phyloP scores from a whole-genome alignment of 2,113 vertebrate genomes.

The Dicrurus megarhynchus region DNA sequence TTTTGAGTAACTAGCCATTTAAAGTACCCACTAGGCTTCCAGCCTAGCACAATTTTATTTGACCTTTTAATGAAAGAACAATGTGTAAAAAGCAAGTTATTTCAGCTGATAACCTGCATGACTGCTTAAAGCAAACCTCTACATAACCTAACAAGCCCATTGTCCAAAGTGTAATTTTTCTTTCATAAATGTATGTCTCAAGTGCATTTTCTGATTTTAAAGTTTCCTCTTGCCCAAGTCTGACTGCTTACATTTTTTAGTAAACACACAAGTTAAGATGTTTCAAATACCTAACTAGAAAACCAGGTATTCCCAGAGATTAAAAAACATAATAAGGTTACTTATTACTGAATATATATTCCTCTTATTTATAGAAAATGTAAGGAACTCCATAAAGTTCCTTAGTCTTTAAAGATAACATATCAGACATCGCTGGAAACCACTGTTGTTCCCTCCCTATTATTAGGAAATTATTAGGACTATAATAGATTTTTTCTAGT shows the following conservation, averaged over 20 bases:
- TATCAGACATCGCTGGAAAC: background rate
- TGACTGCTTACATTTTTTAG: background rate
- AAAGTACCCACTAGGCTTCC: conserved; percentile 18
- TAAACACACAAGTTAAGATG: background rate
- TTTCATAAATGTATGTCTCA: background rate
- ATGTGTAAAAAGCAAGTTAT: background rate
- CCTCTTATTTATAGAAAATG: background rate
- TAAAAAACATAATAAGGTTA: background rate
- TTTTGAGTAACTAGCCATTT: conserved; percentile 30
- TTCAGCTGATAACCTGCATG: background rate
- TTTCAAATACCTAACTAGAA: background rate
- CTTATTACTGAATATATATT: background rate
- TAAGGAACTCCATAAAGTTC: background rate
- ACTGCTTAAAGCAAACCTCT: conserved; percentile 3
- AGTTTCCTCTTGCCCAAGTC: background rate
- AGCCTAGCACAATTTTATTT: conserved; percentile 58
- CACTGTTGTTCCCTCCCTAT: background rate
- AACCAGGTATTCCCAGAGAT: background rate
- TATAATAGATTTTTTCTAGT: background rate
- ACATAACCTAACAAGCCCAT: background rate
- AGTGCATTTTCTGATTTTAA: background rate
- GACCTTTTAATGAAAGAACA: conserved; percentile 59
- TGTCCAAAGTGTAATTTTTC: background rate
- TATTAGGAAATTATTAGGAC: background rate
- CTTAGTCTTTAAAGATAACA: background rate